Percentiles rank a stretch among this genome's conserved stretches.
phyloP scores from a whole-genome alignment of 2,888 invertebrate genomes.

The Carcina quercana region DNA sequence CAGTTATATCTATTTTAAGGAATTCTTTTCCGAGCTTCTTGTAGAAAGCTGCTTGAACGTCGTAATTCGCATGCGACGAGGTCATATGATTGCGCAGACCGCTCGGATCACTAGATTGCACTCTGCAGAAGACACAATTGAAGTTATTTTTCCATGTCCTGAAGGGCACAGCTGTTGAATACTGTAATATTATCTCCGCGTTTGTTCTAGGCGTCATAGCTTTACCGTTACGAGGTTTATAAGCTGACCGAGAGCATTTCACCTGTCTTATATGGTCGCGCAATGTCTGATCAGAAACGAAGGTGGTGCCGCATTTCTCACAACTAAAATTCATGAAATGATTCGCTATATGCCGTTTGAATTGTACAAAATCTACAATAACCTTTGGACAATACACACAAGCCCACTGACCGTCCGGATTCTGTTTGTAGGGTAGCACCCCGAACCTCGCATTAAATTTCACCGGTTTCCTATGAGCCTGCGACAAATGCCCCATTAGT shows the following conservation, averaged over 20 bases:
- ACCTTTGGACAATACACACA: constrained; percentile 55
- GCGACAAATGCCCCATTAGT: constrained; percentile 51
- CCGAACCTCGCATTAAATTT: constrained; percentile 57
- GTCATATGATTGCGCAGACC: constrained; percentile 48
- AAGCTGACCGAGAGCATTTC: constrained; percentile 54
- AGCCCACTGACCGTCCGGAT: constrained; percentile 36
- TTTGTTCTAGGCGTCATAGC: constrained; percentile 50
- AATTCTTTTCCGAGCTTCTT: constrained; percentile 63
- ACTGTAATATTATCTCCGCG: constrained; percentile 60
- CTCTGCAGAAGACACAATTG: constrained; percentile 60
- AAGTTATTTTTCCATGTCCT: constrained; percentile 64
- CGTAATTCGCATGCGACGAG: constrained; percentile 49
- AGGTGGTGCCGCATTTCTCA: constrained; percentile 60
- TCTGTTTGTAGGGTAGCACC: constrained; percentile 57
- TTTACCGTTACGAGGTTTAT: constrained; percentile 55
- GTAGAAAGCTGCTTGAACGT: constrained; percentile 58
- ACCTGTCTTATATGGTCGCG: constrained; percentile 58
- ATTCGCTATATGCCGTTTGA: constrained; percentile 53
- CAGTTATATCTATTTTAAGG: constrained; percentile 58
- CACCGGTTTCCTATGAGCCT: constrained; percentile 49
- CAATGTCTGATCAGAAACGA: constrained; percentile 54
- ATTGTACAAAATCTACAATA: constrained; percentile 43
- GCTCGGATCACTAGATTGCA: constrained; percentile 54
- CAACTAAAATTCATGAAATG: constrained; percentile 61
- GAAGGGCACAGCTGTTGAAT: constrained; percentile 59